Conservation (phyloP, 2,888 invertebrate genomes). For the Diarsia rubi region DNA sequence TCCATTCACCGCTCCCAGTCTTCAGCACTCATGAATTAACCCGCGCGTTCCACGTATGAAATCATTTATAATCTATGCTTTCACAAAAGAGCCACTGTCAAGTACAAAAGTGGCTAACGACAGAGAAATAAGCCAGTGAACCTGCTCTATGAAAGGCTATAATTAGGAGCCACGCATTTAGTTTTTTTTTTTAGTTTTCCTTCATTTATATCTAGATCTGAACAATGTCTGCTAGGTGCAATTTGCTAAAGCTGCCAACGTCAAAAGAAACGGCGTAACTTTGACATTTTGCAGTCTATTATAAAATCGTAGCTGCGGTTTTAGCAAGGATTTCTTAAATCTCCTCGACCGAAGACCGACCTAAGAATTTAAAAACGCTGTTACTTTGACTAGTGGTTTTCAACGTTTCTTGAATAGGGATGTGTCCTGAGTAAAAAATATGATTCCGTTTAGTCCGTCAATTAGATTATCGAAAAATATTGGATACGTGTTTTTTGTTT, state of each 20-base stretch:
- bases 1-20: conserved; percentile 39
- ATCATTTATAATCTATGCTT: conserved; percentile 58
- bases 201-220: conserved; percentile 48
- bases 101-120: conserved; percentile 59
- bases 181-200: conserved; percentile 44
- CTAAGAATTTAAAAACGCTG: conserved; percentile 12
- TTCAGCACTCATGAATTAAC: conserved; percentile 36
- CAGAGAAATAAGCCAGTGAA: conserved; percentile 46
- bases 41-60: conserved; percentile 46
- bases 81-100: conserved; percentile 52
- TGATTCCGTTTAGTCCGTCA: no score
- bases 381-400: conserved; percentile 22
- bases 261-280: conserved; percentile 31
- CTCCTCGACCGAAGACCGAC: conserved; percentile 24
- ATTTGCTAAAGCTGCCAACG: conserved; percentile 41
- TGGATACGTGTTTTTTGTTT: no score
- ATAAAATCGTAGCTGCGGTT: conserved; percentile 31
- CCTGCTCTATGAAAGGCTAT: conserved; percentile 53
- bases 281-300: conserved; percentile 48
- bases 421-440: no score
- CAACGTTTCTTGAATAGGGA: not conserved
- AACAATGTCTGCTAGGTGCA: conserved; percentile 48
- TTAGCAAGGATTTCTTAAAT: conserved; percentile 48
- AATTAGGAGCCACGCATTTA: conserved; percentile 54
- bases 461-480: no score